These are phyloP conservation scores for Lithodes maja DNA, from an alignment of 2,888 invertebrate species.

Conservation along the genomic window DNA sequence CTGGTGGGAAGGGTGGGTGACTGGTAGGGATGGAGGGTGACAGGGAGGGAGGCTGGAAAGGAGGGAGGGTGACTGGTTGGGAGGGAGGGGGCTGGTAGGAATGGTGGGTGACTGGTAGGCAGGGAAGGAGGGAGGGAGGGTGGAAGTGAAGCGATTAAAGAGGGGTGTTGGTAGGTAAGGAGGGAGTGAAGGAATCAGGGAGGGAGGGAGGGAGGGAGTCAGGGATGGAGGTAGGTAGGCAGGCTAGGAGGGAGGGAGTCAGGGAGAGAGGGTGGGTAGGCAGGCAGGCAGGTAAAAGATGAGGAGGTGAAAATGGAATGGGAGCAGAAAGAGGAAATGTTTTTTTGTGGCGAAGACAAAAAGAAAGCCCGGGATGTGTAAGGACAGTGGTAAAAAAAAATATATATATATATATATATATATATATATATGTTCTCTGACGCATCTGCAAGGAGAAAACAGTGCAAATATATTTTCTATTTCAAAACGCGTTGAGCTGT, in stretches of 20 bases:
- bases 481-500: no score
- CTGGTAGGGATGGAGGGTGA: no score
- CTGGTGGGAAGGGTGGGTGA: background rate
- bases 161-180: background rate
- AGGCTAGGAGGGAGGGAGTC: background rate
- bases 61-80: no score
- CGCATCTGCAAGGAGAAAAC: background rate
- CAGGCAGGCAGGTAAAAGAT: background rate
- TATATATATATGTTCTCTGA: background rate
- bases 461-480: no score
- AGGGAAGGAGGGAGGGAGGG: background rate
- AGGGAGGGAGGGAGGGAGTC: background rate
- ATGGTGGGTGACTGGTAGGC: background rate
- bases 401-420: no score
- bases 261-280: background rate
- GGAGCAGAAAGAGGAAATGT: background rate
- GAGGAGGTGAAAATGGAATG: background rate
- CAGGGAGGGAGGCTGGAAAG: no score
- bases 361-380: background rate
- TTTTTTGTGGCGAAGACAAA: background rate
- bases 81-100: no score
- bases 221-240: background rate
- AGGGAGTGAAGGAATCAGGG: background rate
- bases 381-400: background rate
- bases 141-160: background rate